Evolutionary conservation across 1,140 invertebrate species (phyloP), one percentile per base, ranked within the genome.

Genomic region (Bombus cullumanus): DNA sequence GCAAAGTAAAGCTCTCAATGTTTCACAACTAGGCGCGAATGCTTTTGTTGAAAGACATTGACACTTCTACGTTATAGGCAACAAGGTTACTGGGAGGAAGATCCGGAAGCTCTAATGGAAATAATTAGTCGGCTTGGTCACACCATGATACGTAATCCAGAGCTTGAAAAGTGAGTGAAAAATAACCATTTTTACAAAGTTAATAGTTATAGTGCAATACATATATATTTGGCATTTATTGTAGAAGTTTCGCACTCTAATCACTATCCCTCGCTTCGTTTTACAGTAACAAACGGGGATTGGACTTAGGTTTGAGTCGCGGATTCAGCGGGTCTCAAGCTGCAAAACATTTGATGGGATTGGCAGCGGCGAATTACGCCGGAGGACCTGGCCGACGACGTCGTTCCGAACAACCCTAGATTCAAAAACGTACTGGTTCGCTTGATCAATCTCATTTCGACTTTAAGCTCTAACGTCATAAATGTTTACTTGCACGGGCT

Each of bases 261-360:
- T 37, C 9, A 57, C 10, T n/a, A n/a, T 12, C 15, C 12, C 2
- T 83, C 15, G 1, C 3, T 39, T 12, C 5, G 74, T 34, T 13
- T 62, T 39, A n/a, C 95, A 98, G 97, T 93, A 96, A 96, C 68
- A 98, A 98, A 94, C 97, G 98, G 4, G 97, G 97, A 62, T 94
- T 98, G 71, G 98, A 98, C 92, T 95, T 98, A 89, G 98, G 98
- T 25, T 95, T 99, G 69, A 97, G 96, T 84, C 97, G 98, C 57
- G 98, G 98, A 8, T 98, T 98, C 94, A 98, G 98, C 64, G 98
- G 98, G 0, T 97, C 97, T 41, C 97, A 98, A 91, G 97, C 98
- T 69, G 98, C 98, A 90, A 98, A 98, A 94, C 98, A 98, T 94
- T 95, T 98, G 89, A 98, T 99, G 97, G 98, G 98, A 2, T 93